Evolutionary conservation across 1,140 invertebrate species (phyloP).

Genomic region (Trichonephila clavata): DNA sequence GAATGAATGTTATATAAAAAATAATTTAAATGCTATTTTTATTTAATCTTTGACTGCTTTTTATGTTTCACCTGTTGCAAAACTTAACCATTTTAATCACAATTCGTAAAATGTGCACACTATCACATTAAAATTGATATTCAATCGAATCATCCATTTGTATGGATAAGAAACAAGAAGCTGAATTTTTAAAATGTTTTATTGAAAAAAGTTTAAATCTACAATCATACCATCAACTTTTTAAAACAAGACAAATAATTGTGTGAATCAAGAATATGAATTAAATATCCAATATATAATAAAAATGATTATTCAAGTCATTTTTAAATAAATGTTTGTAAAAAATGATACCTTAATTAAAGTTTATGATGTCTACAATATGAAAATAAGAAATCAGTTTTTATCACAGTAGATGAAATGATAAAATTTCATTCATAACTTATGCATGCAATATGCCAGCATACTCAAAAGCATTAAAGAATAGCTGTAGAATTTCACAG

Average conservation of each 20-base stretch:
- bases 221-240: neutral
- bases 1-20: too few relatives aligned
- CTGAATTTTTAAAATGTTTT: slow-evolving; percentile 14
- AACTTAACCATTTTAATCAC: too few relatives aligned
- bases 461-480: neutral
- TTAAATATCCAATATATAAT: neutral
- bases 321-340: neutral
- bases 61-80: too few relatives aligned
- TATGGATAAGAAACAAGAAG: too few relatives aligned
- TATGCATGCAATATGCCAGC: neutral
- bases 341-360: neutral
- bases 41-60: too few relatives aligned
- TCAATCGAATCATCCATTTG: too few relatives aligned
- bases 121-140: too few relatives aligned
- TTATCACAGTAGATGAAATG: slow-evolving; percentile 30
- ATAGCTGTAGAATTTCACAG: neutral
- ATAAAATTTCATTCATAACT: neutral
- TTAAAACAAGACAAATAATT: neutral
- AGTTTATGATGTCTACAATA: neutral
- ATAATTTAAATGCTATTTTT: too few relatives aligned
- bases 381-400: slow-evolving; percentile 1
- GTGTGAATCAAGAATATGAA: slow-evolving; percentile 15
- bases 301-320: slow-evolving; percentile 11
- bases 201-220: slow-evolving; percentile 21
- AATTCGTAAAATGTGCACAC: too few relatives aligned